Evolutionary conservation across 2,797 vertebrate species (phyloP).

Genomic region (Peromyscus attwateri): DNA sequence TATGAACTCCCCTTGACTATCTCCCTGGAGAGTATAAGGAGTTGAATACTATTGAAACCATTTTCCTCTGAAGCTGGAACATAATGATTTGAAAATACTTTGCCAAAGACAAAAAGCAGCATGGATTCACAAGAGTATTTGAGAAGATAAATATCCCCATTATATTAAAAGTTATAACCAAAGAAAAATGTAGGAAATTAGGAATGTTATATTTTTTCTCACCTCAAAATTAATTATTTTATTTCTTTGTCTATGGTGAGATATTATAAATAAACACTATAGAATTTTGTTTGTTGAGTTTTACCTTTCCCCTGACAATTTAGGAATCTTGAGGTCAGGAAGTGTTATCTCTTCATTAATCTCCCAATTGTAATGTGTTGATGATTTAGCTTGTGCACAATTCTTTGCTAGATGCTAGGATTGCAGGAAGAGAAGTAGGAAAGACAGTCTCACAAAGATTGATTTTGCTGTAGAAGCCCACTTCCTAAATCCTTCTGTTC

Average conservation of each 20-base stretch:
- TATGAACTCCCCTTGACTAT: not conserved
- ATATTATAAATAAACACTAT: not conserved
- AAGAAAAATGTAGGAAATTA: constrained; percentile 48
- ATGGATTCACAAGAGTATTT: constrained; percentile 4
- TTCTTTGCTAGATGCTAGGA: not conserved
- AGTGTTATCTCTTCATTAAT: not conserved
- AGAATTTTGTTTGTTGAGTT: not conserved
- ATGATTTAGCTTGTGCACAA: not conserved
- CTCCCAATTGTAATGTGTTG: not conserved
- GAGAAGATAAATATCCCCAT: not conserved
- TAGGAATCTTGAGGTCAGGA: not conserved
- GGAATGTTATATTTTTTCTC: not conserved
- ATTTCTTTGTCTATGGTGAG: not conserved
- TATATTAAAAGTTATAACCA: constrained; percentile 32
- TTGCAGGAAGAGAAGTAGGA: not conserved
- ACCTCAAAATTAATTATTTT: not conserved
- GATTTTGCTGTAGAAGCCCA: not conserved
- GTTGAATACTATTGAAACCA: constrained; percentile 27
- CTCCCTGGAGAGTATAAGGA: not conserved
- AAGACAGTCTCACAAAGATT: not conserved
- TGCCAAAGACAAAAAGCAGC: constrained; percentile 51
- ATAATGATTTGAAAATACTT: constrained; percentile 29
- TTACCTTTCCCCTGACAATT: not conserved
- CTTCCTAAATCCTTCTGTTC: constrained; percentile 41
- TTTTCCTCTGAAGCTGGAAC: constrained; percentile 62